Base-by-base conservation (phyloP, 2,113 vertebrate species). In the Scopus umbretta region DNA sequence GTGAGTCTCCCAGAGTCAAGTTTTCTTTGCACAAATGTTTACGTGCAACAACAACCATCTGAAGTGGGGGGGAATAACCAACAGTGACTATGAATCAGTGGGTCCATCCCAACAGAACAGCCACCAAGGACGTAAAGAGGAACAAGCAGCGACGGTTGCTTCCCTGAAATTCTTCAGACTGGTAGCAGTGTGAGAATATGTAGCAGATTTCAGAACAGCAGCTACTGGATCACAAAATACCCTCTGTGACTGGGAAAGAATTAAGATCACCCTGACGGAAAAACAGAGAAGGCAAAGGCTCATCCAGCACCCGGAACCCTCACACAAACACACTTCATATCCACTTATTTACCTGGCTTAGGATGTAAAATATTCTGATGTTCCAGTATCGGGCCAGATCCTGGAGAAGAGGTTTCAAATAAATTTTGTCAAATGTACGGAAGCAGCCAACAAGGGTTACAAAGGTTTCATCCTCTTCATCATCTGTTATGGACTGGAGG, bases 391-490 rank as follows among this genome's bases (percentile, higher is more conserved):
- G 94, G 61, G 97, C 95, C 91, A 98, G 97, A 45, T 98, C 98
- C 88, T 96, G 97, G 40, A 98, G 97, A 94, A 98, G 97, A 89
- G 97, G n/a, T 76, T 98, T 98, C 96, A 98, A 29, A 89, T 98
- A 98, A 96, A 98, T 97, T 85, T 73, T 95, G 65, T 98, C 97
- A 74, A 98, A 98, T 11, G 97, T 98, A 85, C 87, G 86, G 94
- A 98, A 98, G 96, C 98, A 98, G 95, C 97, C 43, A 7, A 98
- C 98, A 71, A 98, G 95, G 36, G 98, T 98, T 62, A 98, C 95
- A 63, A 98, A 98, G 42, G 98, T 98, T 97, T 98, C 98, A 9
- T 98, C 98, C 8, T 98, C 98, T 43, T 98, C 98, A 15, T 98
- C 97, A 66, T 96, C 98, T 17, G 98, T 98, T 96, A 98, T 97